Evolutionary conservation across 2,113 vertebrate genomes (phyloP), one percentile per base, ranked within the genome.

Genomic region (Planiliza haematocheilus): DNA sequence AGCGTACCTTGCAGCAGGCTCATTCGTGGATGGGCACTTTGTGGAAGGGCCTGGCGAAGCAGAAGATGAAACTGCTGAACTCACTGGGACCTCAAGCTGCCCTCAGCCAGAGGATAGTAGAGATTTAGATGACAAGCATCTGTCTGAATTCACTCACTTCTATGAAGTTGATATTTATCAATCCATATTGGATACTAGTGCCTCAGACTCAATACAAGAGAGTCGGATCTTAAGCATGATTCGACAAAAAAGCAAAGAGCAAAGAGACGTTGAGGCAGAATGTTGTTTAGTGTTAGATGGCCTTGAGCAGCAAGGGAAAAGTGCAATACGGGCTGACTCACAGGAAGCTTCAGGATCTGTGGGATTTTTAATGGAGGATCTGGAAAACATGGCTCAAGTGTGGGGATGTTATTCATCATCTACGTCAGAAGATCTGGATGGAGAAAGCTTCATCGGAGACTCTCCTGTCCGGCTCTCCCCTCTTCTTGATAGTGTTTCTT

Each of bases 161-260:
- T 99, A 98, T 95, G 98, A 99, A 99, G 98, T 99, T 68, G 97
- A 97, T 86, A 97, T 99, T 94, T 98, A 99, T 91, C 98, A 97
- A 98, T 99, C 98, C 98, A 99, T 98, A 97, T 98, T 99, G 98
- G 98, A 99, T 99, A 96, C 97, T 93, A 97, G 97, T 99, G 97
- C 98, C 97, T 99, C 98, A 96, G 96, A 97, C 92, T 94, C 94
- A 76, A 94, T 95, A 94, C 95, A 96, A 95, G 97, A 98, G 93
- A 99, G 98, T 96, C 97, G 97, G 81, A 99, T 99, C 94, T 95
- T 99, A 91, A 97, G 95, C 93, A 97, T 99, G 97, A 99, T 99
- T 95, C 97, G 95, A 91, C 97, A 97, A 30, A 98, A 98, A 83
- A 97, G 97, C 94, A 94, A 94, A 93, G 95, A 97, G 94, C 95